Conservation (phyloP, 2,113 vertebrate species). For the Ciconia stormi region DNA sequence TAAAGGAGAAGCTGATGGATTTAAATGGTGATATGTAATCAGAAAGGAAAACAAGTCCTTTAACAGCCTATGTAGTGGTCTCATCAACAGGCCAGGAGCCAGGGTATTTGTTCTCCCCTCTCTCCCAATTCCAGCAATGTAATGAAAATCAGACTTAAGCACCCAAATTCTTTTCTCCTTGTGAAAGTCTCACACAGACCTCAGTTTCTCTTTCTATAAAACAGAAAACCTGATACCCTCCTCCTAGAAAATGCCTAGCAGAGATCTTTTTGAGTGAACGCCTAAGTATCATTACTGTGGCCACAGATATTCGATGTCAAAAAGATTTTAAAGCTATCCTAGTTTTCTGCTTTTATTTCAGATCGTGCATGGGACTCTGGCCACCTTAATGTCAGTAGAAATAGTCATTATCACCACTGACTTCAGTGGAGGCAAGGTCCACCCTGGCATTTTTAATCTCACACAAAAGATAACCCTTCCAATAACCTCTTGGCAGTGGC, state of each 20-base stretch:
- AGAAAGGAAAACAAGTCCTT: slow-evolving; percentile 47
- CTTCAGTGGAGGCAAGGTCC: background rate
- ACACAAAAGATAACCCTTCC: background rate
- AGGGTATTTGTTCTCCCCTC: background rate
- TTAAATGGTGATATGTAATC: slow-evolving; percentile 35
- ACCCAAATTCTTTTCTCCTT: background rate
- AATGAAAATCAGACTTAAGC: slow-evolving; percentile 2
- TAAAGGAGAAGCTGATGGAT: slow-evolving; percentile 41
- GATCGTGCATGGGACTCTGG: background rate
- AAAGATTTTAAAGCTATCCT: background rate
- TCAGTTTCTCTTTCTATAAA: background rate
- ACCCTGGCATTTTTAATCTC: background rate
- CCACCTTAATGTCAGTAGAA: background rate
- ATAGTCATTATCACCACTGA: background rate
- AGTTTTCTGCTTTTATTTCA: slow-evolving; percentile 26
- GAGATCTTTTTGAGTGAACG: background rate
- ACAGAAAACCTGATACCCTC: background rate
- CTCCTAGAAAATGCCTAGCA: background rate
- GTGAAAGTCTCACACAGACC: background rate
- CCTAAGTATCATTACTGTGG: background rate
- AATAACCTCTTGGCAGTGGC: background rate
- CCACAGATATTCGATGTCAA: background rate
- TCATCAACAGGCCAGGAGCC: slow-evolving; percentile 11
- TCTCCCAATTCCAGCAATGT: background rate
- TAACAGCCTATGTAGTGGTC: slow-evolving; percentile 19